Evolutionary conservation across 92 coral and sea anemone species (phyloP).

Genomic region (Umimayanthus kanabou): DNA sequence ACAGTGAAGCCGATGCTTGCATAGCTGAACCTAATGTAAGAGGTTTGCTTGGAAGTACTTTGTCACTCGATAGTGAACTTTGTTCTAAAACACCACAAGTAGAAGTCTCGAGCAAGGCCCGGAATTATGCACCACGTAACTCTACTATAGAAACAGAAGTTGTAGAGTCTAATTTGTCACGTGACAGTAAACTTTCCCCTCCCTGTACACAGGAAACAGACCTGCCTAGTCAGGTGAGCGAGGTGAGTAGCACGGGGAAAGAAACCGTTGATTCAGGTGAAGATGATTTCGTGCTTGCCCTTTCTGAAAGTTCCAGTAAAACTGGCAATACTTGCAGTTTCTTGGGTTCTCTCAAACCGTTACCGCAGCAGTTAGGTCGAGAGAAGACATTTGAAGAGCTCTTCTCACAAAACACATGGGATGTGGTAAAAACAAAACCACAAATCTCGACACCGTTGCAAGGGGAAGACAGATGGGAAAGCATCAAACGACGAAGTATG

Average conservation of each 20-base stretch:
- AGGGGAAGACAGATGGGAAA: neutral
- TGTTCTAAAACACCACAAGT: neutral
- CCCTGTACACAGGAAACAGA: neutral
- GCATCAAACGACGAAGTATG: neutral
- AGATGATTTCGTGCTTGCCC: neutral
- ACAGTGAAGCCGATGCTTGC: neutral
- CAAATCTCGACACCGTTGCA: neutral
- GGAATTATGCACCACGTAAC: neutral
- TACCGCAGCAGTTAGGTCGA: neutral
- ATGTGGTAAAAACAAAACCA: neutral
- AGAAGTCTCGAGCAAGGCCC: neutral
- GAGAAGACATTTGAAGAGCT: neutral
- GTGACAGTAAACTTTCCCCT: neutral
- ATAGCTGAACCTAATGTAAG: neutral
- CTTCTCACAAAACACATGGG: neutral
- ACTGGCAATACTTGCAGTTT: neutral
- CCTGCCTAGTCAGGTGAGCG: neutral
- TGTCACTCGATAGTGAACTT: neutral
- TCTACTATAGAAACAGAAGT: too few species aligned
- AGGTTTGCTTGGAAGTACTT: neutral
- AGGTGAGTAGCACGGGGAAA: neutral
- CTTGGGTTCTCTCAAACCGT: neutral
- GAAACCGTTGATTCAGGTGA: neutral
- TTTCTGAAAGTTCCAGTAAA: slow-evolving; percentile 4
- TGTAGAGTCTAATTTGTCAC: neutral